A percentile compares a stretch with the other conserved stretches of the same genome.
phyloP scores from a whole-genome alignment of 2,888 invertebrate species.

The Kryphioiulus occultus region DNA sequence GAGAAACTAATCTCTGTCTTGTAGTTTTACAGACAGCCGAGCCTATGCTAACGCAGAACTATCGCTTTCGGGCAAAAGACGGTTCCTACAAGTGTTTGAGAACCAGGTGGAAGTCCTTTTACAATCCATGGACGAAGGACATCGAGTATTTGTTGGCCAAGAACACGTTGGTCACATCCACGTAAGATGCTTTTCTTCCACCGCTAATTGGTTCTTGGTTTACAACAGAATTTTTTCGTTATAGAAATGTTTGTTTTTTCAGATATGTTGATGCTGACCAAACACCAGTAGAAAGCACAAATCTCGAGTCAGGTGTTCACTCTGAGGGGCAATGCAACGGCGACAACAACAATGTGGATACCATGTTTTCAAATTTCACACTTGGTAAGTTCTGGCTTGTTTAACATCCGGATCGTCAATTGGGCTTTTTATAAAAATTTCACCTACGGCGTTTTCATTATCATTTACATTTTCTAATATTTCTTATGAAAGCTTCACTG shows the following conservation, averaged over 20 bases:
- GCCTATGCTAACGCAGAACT: slow-evolving; percentile 59
- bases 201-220: neutral
- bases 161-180: slow-evolving; percentile 72
- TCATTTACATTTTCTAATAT: too few species aligned
- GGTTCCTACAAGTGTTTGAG: slow-evolving; percentile 76
- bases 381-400: neutral
- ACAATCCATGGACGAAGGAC: slow-evolving; percentile 96
- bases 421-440: too few species aligned
- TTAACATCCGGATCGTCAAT: too few species aligned
- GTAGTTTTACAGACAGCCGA: slow-evolving; percentile 60
- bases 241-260: neutral
- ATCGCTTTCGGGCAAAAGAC: slow-evolving; percentile 79
- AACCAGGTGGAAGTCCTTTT: slow-evolving; percentile 87
- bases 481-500: too few species aligned
- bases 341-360: neutral
- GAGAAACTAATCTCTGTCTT: slow-evolving; percentile 41
- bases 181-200: neutral
- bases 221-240: too few species aligned
- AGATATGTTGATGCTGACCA: neutral
- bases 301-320: neutral
- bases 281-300: neutral
- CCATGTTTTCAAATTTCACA: neutral
- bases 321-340: neutral
- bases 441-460: too few species aligned
- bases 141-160: slow-evolving; percentile 89